These are phyloP conservation scores for Eupsittula cactorum DNA, from an alignment of 2,113 vertebrate genomes.

Conservation along the genomic window DNA sequence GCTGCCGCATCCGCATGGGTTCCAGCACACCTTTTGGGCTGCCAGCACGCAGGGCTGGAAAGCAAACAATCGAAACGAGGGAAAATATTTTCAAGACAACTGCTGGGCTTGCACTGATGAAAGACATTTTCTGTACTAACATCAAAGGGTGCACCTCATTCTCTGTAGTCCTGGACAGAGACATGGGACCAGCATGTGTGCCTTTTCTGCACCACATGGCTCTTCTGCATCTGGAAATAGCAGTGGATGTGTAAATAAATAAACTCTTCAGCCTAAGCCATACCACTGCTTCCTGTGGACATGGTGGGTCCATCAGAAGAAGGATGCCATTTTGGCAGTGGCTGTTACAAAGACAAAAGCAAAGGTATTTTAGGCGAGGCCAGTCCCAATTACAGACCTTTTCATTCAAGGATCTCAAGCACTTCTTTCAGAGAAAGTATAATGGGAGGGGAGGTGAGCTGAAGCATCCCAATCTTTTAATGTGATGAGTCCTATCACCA, in stretches of 20 bases:
- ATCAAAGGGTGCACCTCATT: background rate
- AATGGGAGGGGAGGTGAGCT: background rate
- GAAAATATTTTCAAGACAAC: conserved; percentile 1
- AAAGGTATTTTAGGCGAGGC: background rate
- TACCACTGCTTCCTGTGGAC: background rate
- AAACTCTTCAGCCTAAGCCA: background rate
- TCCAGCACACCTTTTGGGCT: background rate
- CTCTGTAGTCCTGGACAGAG: background rate
- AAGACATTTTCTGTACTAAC: background rate
- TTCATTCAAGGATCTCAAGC: background rate
- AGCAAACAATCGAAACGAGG: background rate
- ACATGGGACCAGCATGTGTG: rapidly evolving
- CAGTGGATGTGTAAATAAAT: background rate
- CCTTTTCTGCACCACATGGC: background rate
- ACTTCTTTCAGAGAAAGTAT: background rate
- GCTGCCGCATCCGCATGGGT: background rate
- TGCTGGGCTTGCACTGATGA: background rate
- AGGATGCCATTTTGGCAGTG: background rate
- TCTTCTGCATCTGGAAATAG: background rate
- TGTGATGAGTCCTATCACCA: background rate
- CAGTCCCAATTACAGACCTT: background rate
- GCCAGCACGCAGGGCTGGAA: background rate
- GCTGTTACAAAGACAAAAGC: background rate
- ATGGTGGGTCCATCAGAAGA: rapidly evolving
- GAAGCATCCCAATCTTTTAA: background rate